These are phyloP conservation scores for Nyctereutes procyonoides DNA, from an alignment of 2,113 vertebrate species.

Conservation along the genomic window DNA sequence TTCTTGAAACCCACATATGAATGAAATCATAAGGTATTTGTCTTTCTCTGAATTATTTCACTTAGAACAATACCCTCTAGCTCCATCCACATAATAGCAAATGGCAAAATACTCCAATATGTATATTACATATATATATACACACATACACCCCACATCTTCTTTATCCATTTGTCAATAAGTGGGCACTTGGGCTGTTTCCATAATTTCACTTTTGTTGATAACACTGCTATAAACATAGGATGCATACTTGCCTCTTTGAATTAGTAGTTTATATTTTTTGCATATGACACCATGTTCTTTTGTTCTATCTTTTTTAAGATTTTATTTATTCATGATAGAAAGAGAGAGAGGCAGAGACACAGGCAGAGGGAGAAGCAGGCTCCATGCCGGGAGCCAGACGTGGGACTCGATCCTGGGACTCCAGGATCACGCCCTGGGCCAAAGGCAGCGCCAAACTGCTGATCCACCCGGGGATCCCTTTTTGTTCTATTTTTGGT, in stretches of 20 bases:
- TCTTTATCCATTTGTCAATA: not conserved
- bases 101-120: not conserved
- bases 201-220: not conserved
- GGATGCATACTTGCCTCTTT: not conserved
- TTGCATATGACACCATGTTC: not conserved
- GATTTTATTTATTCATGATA: too few relatives aligned
- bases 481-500: not conserved
- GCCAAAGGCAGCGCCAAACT: too few relatives aligned
- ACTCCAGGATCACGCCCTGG: too few relatives aligned
- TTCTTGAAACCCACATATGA: not conserved
- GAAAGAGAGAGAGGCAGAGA: too few relatives aligned
- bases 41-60: not conserved
- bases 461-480: too few relatives aligned
- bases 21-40: not conserved
- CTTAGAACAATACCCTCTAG: not conserved
- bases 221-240: not conserved
- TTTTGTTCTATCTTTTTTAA: not conserved
- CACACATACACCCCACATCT: not conserved
- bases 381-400: too few relatives aligned
- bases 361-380: too few relatives aligned
- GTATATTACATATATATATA: too few relatives aligned
- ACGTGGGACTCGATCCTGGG: too few relatives aligned
- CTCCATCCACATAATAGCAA: not conserved
- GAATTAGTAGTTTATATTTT: not conserved
- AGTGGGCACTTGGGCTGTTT: rapidly evolving